These are phyloP conservation scores for Dasypogon diadema DNA, from an alignment of 2,888 invertebrate genomes.

Conservation along the genomic window DNA sequence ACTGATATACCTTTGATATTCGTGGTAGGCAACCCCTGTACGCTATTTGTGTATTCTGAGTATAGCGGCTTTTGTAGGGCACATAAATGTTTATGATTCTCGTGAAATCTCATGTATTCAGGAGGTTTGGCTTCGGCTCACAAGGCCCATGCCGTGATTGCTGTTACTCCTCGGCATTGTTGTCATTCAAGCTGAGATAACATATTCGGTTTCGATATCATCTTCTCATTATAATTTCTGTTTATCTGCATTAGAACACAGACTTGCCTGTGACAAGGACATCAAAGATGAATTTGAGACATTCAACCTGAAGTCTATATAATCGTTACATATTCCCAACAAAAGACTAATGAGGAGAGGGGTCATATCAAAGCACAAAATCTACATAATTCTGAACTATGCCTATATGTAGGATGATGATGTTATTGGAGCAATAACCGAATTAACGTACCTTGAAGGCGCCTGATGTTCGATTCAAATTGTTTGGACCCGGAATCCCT, in stretches of 20 bases:
- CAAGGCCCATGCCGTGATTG: slow-evolving; percentile 13
- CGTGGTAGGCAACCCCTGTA: not conserved
- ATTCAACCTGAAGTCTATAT: slow-evolving; percentile 8
- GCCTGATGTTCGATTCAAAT: slow-evolving; percentile 24
- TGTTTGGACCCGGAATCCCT: not conserved
- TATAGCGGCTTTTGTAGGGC: slow-evolving; percentile 1
- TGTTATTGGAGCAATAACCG: slow-evolving; percentile 9
- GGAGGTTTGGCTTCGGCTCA: not conserved
- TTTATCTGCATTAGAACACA: slow-evolving; percentile 21
- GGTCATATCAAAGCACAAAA: slow-evolving; percentile 5
- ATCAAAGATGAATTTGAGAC: not conserved
- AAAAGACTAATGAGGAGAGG: slow-evolving; percentile 12
- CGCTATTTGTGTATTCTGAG: slow-evolving; percentile 35
- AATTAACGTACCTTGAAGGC: slow-evolving; percentile 40
- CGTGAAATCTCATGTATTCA: slow-evolving; percentile 4
- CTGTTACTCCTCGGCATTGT: slow-evolving; percentile 35
- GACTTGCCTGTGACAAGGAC: slow-evolving; percentile 21
- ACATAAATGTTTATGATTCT: slow-evolving; percentile 43
- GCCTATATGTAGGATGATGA: not conserved
- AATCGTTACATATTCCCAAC: slow-evolving; percentile 20
- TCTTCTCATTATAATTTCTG: slow-evolving; percentile 47
- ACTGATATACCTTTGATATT: not conserved
- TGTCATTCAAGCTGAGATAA: slow-evolving; percentile 30
- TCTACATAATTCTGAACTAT: not conserved
- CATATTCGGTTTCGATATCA: slow-evolving; percentile 43